phyloP scores from a whole-genome alignment of 2,888 invertebrate species.

The Stenurella melanura region DNA sequence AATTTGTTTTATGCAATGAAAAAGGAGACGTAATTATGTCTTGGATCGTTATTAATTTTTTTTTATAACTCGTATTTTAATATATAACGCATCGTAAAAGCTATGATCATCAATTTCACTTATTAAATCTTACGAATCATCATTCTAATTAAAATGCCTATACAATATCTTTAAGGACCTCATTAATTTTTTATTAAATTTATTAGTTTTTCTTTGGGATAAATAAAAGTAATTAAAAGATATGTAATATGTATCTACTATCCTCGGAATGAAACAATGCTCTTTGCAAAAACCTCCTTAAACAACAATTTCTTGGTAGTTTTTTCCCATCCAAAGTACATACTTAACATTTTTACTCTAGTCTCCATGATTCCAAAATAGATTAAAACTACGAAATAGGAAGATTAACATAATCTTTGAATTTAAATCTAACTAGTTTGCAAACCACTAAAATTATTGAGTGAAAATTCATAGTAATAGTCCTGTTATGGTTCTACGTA shows the following conservation, averaged over 20 bases:
- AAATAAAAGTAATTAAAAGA: slow-evolving; percentile 13
- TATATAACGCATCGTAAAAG: neutral
- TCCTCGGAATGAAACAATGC: neutral
- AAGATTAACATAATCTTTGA: no score
- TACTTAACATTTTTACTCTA: no score
- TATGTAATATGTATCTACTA: neutral
- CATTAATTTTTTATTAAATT: slow-evolving; percentile 30
- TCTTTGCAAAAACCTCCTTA: no score
- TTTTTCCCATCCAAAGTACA: no score
- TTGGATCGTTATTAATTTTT: slow-evolving; percentile 27
- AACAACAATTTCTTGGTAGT: no score
- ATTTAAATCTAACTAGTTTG: no score
- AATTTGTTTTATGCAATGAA: slow-evolving; percentile 12
- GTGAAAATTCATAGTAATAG: no score
- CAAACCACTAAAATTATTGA: no score
- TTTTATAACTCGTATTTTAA: neutral
- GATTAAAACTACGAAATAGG: no score
- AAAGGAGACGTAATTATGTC: slow-evolving; percentile 28
- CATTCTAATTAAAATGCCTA: slow-evolving; percentile 38
- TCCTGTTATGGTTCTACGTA: no score
- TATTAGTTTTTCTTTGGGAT: slow-evolving; percentile 10
- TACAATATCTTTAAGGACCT: slow-evolving; percentile 11
- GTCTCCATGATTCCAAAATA: no score
- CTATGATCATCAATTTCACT: slow-evolving; percentile 19
- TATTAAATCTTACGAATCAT: slow-evolving; percentile 39